Percentiles rank a stretch among this genome's conserved stretches.
Conservation (phyloP, 2,888 invertebrate species). For the Furcula furcula region DNA sequence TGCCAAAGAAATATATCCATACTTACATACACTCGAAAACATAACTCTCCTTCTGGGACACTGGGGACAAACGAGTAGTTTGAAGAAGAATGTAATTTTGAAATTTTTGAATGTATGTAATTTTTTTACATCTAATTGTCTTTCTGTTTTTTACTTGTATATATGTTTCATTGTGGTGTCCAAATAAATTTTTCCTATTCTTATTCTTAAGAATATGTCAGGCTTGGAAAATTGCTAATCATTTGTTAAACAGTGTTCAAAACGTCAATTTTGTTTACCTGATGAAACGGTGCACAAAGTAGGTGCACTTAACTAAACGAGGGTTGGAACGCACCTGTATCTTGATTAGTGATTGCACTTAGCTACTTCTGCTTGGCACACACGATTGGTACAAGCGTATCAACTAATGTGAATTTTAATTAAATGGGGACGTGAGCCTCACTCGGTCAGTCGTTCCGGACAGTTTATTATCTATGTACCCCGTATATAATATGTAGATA, state of each 20-base stretch:
- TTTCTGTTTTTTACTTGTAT: no score
- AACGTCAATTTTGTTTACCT: conserved; percentile 47
- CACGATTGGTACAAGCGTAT: conserved; percentile 62
- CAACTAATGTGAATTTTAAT: conserved; percentile 63
- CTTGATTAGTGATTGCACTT: conserved; percentile 73
- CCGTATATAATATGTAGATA: no score
- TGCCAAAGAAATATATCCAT: no score
- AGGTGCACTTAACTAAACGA: conserved; percentile 58
- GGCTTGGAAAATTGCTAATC: conserved; percentile 27
- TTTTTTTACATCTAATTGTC: no score
- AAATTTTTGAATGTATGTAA: no score
- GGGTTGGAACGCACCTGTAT: conserved; percentile 65
- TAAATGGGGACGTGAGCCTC: conserved; percentile 47
- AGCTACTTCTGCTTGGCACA: conserved; percentile 54
- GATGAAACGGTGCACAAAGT: conserved; percentile 39
- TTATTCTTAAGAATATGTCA: neutral
- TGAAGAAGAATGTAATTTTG: no score
- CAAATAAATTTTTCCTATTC: no score
- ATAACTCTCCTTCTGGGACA: no score
- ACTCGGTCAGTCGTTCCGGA: conserved; percentile 25
- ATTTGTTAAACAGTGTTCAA: conserved; percentile 29
- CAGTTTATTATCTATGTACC: conserved; percentile 43
- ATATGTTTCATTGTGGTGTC: no score
- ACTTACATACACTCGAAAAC: no score
- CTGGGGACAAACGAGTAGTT: no score